Base-by-base conservation (phyloP, 2,888 invertebrate species). In the Thymelicus acteon region DNA sequence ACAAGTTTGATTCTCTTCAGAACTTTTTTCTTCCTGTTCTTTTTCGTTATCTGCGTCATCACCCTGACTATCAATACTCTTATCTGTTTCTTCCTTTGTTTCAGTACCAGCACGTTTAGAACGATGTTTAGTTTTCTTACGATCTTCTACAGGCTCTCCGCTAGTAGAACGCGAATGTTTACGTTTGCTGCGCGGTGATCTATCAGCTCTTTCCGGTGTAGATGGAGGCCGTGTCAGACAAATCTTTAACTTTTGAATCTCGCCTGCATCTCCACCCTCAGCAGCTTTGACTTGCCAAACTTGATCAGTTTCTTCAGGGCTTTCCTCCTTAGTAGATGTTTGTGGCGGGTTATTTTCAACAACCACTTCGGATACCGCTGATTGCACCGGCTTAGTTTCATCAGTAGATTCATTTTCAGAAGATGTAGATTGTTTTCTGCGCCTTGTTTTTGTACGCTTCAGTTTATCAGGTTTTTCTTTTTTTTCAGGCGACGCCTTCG, bases 401-500 rank as follows among this genome's bases (percentile, higher is more conserved):
- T 93, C 91, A 2, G 81, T 84, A 24, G 90, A 90, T 37, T 94
- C 95, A 75, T 91, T 92, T 24, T 95, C 95, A 13, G 94, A 91
- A 4, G 95, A 95, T 37, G 94, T 88, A 15, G 95, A 94, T 73
- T 92, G 95, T 84, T 94, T 95, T 77, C 91, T 94, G 79, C 94
- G 94, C 80, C 93, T 93, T 74, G 94, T 94, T 80, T 92, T 94
- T 73, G 93, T 94, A 67, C 92, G 94, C 77, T 94, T 95, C 64
- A 86, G 85, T 78, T 94, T 95, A 72, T 95, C 95, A 49, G 89
- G 72, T 72, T 95, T 95, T 81, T 95, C 75, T 73, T 95, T 95
- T 82, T 95, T 95, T 75, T 96, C 96, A 57, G 96, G 95, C 61
- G 96, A 95, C 80, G 95, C 86, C 84, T 96, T 96, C 7, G 95